Conservation (phyloP, 2,888 invertebrate genomes). For the Harpalus rubripes region DNA sequence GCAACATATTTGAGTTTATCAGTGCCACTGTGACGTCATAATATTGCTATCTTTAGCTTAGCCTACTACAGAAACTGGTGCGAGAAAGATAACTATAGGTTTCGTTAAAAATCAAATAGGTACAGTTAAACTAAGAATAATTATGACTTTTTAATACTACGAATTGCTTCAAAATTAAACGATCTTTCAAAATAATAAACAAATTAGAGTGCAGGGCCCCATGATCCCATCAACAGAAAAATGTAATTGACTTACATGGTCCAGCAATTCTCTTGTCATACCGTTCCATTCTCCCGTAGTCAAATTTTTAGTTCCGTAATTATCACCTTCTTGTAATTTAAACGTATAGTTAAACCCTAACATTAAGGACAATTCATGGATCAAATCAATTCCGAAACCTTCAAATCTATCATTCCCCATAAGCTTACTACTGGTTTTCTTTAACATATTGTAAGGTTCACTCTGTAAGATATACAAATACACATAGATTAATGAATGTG, state of each 20-base stretch:
- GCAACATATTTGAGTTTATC: no score
- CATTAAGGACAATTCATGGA: slow-evolving; percentile 87
- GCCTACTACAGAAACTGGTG: no score
- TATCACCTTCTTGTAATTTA: slow-evolving; percentile 86
- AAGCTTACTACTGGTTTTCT: slow-evolving; percentile 82
- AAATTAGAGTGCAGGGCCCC: no score
- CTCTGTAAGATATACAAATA: slow-evolving; percentile 80
- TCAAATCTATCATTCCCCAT: slow-evolving; percentile 91
- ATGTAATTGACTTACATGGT: slow-evolving; percentile 80
- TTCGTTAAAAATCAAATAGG: no score
- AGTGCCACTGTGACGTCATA: no score
- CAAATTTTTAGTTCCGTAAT: slow-evolving; percentile 84
- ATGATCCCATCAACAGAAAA: no score
- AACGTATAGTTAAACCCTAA: slow-evolving; percentile 92
- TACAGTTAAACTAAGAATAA: no score
- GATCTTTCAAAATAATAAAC: no score
- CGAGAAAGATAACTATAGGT: no score
- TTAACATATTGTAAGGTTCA: slow-evolving; percentile 93
- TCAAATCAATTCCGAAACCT: slow-evolving; percentile 93
- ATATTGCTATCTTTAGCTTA: no score
- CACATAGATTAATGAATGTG: slow-evolving; percentile 12
- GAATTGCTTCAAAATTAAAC: no score
- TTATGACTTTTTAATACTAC: no score
- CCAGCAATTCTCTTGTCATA: slow-evolving; percentile 86
- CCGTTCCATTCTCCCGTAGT: slow-evolving; percentile 85